Evolutionary conservation across 64 coral and sea anemone species (phyloP).

Genomic region (Montipora sp.): DNA sequence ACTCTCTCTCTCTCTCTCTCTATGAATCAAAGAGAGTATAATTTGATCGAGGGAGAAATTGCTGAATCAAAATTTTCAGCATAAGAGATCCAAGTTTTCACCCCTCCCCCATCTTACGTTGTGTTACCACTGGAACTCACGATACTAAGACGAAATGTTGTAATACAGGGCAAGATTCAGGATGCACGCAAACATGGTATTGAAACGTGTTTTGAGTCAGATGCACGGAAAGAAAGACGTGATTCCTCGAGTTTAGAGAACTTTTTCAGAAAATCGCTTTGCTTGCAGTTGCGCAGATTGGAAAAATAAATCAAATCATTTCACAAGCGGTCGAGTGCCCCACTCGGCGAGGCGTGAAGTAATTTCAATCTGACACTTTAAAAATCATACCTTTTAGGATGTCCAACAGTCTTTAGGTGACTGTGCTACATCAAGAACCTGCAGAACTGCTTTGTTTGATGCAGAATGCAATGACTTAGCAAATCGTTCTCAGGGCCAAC

Average conservation of each 20-base stretch:
- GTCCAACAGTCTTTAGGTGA: conserved; percentile 12
- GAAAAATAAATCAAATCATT: no score
- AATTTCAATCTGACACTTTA: neutral
- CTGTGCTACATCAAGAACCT: conserved; percentile 4
- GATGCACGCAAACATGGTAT: no score
- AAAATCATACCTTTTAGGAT: conserved; percentile 1
- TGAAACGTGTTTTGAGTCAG: neutral
- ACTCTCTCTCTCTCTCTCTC: no score
- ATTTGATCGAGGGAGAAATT: neutral
- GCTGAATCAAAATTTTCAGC: neutral
- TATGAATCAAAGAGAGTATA: neutral
- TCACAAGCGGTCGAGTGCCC: no score
- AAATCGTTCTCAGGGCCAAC: neutral
- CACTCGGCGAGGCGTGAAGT: neutral
- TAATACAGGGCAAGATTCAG: no score
- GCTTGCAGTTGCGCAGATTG: neutral
- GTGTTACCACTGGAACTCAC: neutral
- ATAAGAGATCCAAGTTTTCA: neutral
- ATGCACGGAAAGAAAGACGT: no score
- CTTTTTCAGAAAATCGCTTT: neutral
- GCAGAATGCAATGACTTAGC: neutral
- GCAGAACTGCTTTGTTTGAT: neutral
- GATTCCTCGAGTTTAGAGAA: no score
- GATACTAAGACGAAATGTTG: no score
- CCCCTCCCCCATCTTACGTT: neutral